These are phyloP conservation scores for Stigmatopora argus DNA, from an alignment of 2,113 vertebrate species.

Conservation along the genomic window DNA sequence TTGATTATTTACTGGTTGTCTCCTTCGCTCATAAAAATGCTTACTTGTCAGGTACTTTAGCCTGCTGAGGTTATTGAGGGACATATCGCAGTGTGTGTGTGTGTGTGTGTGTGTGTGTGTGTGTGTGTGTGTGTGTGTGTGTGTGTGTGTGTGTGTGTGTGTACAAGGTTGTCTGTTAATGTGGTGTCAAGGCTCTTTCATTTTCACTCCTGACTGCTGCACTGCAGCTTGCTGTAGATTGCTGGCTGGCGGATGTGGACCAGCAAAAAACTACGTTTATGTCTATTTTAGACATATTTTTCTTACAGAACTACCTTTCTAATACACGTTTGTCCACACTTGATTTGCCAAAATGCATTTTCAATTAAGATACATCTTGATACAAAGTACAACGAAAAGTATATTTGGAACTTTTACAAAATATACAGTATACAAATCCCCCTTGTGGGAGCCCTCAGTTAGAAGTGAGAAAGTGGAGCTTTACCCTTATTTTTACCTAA, in stretches of 20 bases:
- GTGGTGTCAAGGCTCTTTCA: conserved; percentile 1
- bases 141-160: not conserved
- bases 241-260: not conserved
- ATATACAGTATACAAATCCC: too few relatives aligned
- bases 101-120: not conserved
- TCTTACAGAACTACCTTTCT: too few relatives aligned
- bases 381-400: too few relatives aligned
- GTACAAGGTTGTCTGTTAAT: not conserved
- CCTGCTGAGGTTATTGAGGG: conserved; percentile 24
- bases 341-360: too few relatives aligned
- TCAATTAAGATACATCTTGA: too few relatives aligned
- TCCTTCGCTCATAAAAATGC: conserved; percentile 45
- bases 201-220: conserved; percentile 13
- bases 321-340: too few relatives aligned
- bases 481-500: too few relatives aligned
- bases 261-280: not conserved
- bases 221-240: not conserved
- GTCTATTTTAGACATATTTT: not conserved
- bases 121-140: not conserved
- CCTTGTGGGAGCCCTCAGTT: too few relatives aligned
- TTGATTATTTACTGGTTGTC: conserved; percentile 14
- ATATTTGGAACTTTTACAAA: too few relatives aligned
- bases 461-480: not conserved
- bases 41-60: conserved; percentile 41
- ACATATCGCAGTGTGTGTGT: not conserved